Conservation (phyloP, 2,888 invertebrate genomes). For the Hyles lineata region DNA sequence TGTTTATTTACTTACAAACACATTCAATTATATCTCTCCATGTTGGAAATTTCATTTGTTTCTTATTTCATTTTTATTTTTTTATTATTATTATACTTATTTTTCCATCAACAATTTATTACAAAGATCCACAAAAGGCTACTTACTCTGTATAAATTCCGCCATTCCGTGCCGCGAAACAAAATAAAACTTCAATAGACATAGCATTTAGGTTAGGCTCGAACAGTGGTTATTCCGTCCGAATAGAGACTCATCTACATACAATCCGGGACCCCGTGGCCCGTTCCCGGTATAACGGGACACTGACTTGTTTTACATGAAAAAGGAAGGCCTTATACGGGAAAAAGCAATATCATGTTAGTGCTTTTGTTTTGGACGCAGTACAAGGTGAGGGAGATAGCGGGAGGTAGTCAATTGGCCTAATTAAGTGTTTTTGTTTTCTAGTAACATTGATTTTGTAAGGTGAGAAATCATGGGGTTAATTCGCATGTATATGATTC, state of each 20-base stretch:
- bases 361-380: slow-evolving; percentile 54
- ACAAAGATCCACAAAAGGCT: no score
- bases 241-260: slow-evolving; percentile 29
- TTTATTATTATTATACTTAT: not conserved
- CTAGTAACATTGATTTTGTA: not conserved
- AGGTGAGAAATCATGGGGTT: no score
- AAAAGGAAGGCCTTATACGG: slow-evolving; percentile 70
- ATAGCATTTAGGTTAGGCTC: slow-evolving; percentile 1
- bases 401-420: not conserved
- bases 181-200: slow-evolving; percentile 4
- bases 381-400: slow-evolving; percentile 41
- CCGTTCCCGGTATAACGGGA: slow-evolving; percentile 50
- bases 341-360: slow-evolving; percentile 78
- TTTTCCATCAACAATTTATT: no score
- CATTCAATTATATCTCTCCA: no score
- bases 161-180: not conserved
- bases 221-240: slow-evolving; percentile 14
- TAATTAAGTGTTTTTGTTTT: not conserved
- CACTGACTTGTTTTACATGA: slow-evolving; percentile 73
- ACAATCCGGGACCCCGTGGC: slow-evolving; percentile 7
- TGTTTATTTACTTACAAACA: not conserved
- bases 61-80: no score
- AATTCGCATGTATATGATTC: no score
- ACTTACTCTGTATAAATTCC: not conserved
- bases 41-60: no score